Conservation (phyloP, 2,113 vertebrate genomes). For the Glaucidium brasilianum region DNA sequence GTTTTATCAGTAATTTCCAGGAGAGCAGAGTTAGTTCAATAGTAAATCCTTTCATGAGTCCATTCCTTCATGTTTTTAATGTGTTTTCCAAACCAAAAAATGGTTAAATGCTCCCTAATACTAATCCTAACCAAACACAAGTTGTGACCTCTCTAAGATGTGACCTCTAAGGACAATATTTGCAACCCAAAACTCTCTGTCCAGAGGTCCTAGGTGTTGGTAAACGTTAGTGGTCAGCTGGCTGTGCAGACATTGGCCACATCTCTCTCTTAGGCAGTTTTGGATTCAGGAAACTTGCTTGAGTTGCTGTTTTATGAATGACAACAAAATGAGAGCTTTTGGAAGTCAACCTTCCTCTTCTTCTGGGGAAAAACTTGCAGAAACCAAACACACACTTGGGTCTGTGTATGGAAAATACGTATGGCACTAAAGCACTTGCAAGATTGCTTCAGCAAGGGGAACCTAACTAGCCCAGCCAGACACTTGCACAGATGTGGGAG, state of each 20-base stretch:
- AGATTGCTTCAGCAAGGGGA: not conserved
- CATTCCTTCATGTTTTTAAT: slow-evolving; percentile 23
- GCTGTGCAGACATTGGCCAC: not conserved
- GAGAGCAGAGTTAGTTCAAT: not conserved
- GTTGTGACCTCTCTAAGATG: slow-evolving; percentile 6
- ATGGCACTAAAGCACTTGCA: not conserved
- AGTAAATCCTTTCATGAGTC: slow-evolving; percentile 25
- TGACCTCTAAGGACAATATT: slow-evolving; percentile 37
- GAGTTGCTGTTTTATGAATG: not conserved
- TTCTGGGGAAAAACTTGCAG: not conserved
- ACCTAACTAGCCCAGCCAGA: not conserved
- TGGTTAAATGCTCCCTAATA: slow-evolving; percentile 10
- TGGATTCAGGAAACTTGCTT: slow-evolving; percentile 1
- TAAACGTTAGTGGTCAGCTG: not conserved
- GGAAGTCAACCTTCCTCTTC: not conserved
- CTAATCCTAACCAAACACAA: slow-evolving; percentile 41
- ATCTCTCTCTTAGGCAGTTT: not conserved
- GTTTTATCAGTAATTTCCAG: slow-evolving; percentile 18
- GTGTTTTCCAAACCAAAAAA: slow-evolving; percentile 13
- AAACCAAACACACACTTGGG: not conserved
- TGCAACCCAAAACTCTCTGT: slow-evolving; percentile 40
- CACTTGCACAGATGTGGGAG: not conserved
- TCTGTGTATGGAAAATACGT: not conserved
- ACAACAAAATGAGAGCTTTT: not conserved
- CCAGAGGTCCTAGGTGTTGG: slow-evolving; percentile 14